These are phyloP conservation scores for Stomorhina lunata DNA, from an alignment of 2,888 invertebrate genomes.

Conservation along the genomic window DNA sequence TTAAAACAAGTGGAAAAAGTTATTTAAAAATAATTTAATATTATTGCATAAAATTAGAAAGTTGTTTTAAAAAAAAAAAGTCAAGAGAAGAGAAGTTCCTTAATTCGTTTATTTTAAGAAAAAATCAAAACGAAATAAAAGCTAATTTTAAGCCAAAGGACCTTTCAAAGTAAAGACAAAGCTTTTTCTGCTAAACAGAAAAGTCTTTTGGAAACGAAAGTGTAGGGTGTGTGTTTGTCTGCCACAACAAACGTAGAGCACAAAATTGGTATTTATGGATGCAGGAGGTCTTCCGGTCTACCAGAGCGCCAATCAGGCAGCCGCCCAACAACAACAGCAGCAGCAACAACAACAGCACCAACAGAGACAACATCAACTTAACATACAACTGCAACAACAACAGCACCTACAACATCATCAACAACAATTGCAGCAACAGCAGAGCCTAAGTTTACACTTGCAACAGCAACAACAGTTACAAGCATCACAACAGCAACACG, in stretches of 20 bases:
- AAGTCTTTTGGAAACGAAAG: not conserved
- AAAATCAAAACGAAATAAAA: slow-evolving; percentile 70
- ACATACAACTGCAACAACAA: slow-evolving; percentile 75
- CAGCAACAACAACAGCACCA: slow-evolving; percentile 81
- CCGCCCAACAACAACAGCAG: slow-evolving; percentile 79
- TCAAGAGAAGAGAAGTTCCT: not conserved
- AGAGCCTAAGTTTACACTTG: slow-evolving; percentile 79
- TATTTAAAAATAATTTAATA: not conserved
- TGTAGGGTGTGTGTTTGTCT: slow-evolving; percentile 58
- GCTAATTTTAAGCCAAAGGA: too few relatives aligned
- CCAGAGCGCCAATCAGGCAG: slow-evolving; percentile 81
- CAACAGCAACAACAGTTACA: slow-evolving; percentile 71
- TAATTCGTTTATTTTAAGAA: too few relatives aligned
- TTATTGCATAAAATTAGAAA: not conserved
- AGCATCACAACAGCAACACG: slow-evolving; percentile 66
- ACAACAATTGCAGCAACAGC: slow-evolving; percentile 71
- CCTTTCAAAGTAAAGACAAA: slow-evolving; percentile 64
- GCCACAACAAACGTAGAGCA: slow-evolving; percentile 69
- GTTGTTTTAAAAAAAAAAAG: not conserved
- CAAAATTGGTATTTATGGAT: slow-evolving; percentile 79
- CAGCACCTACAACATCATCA: slow-evolving; percentile 72
- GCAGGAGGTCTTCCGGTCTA: slow-evolving; percentile 80
- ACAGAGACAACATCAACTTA: slow-evolving; percentile 80
- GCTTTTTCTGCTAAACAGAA: too few relatives aligned
- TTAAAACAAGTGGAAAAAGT: not conserved